Evolutionary conservation across 1,140 invertebrate genomes (phyloP).

Genomic region (Pteromalus puparum): DNA sequence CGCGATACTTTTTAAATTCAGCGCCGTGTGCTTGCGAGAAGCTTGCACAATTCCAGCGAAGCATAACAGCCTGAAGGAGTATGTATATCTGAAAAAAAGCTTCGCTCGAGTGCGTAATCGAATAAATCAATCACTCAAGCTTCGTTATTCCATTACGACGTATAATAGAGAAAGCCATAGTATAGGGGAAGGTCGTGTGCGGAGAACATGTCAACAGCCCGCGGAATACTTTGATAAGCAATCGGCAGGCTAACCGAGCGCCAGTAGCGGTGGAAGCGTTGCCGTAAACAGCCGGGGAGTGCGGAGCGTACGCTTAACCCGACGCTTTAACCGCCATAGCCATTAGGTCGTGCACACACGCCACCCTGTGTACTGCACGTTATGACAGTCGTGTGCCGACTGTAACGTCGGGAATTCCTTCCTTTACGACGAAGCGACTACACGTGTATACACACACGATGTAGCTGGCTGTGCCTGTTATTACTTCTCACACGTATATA

Average conservation of each 20-base stretch:
- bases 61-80: too few relatives aligned
- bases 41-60: too few relatives aligned
- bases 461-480: not conserved
- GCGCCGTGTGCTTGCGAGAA: not conserved
- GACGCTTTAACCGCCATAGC: not conserved
- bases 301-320: not conserved
- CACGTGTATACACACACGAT: not conserved
- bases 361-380: not conserved
- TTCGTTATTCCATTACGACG: not conserved
- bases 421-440: not conserved
- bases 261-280: not conserved
- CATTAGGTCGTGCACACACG: not conserved
- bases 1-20: not conserved
- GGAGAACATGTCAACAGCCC: not conserved
- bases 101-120: too few relatives aligned
- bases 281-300: not conserved
- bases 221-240: conserved; percentile 30
- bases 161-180: too few relatives aligned
- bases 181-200: too few relatives aligned
- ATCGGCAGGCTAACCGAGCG: conserved; percentile 1
- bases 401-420: not conserved
- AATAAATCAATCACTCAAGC: too few relatives aligned
- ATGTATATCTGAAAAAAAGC: too few relatives aligned
- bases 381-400: not conserved
- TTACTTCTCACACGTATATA: not conserved